These are phyloP conservation scores for Enhydra lutris DNA, from an alignment of 2,113 vertebrate genomes.

Conservation along the genomic window DNA sequence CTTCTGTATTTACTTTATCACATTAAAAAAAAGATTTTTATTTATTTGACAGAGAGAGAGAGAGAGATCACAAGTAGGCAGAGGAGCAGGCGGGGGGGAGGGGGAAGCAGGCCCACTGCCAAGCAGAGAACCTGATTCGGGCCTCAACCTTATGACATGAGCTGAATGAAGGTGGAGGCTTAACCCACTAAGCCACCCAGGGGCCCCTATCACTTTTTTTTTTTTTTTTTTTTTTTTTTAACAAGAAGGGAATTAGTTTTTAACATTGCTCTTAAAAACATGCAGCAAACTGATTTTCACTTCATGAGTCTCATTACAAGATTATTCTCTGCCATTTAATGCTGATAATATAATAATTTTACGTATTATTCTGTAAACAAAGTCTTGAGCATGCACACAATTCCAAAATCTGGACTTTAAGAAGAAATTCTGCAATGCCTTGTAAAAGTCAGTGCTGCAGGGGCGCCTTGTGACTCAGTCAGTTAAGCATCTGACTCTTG, in stretches of 20 bases:
- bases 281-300: background rate
- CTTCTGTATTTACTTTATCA: background rate
- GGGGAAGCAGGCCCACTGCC: too few species aligned
- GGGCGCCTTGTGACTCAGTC: background rate
- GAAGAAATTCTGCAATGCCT: background rate
- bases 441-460: background rate
- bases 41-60: too few species aligned
- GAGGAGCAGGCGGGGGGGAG: too few species aligned
- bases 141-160: too few species aligned
- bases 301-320: background rate
- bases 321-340: slow-evolving; percentile 17
- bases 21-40: too few species aligned
- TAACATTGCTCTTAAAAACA: background rate
- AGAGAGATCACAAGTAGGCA: too few species aligned
- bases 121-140: too few species aligned
- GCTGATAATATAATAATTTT: background rate
- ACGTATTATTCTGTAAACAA: slow-evolving; percentile 6
- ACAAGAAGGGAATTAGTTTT: background rate
- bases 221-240: background rate
- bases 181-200: too few species aligned
- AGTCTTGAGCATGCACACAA: background rate
- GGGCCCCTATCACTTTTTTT: background rate
- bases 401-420: background rate
- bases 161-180: too few species aligned
- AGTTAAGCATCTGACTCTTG: background rate